Percentiles rank a stretch among this genome's conserved stretches.
phyloP scores from a whole-genome alignment of 2,888 invertebrate species.

The Adelognathus sp. region DNA sequence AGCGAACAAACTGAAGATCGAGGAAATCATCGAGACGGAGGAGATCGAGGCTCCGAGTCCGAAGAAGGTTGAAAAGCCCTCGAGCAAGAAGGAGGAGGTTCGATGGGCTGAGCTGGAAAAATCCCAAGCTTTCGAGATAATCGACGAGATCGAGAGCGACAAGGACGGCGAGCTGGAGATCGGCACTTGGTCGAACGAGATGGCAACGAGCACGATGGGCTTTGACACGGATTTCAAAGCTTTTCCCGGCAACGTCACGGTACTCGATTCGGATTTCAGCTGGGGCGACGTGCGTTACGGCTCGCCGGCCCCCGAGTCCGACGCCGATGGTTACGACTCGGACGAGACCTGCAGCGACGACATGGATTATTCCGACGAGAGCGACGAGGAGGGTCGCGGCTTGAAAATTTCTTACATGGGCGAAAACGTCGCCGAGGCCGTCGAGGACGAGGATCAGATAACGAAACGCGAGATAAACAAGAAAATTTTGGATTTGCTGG shows the following conservation, averaged over 20 bases:
- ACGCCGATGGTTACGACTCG: constrained; percentile 83
- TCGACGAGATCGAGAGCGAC: constrained; percentile 31
- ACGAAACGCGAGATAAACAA: constrained; percentile 74
- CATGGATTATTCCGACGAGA: constrained; percentile 80
- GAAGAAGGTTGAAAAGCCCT: constrained; percentile 37
- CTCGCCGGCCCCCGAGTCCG: constrained; percentile 82
- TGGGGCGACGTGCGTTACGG: constrained; percentile 82
- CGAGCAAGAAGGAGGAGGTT: neutral
- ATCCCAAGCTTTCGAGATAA: constrained; percentile 9
- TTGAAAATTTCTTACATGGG: constrained; percentile 92
- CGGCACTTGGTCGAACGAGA: constrained; percentile 95
- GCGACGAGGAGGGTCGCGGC: constrained; percentile 82
- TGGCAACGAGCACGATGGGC: constrained; percentile 83
- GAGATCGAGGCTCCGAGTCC: neutral
- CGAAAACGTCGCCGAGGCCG: constrained; percentile 92
- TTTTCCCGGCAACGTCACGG: constrained; percentile 79
- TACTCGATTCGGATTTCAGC: constrained; percentile 68
- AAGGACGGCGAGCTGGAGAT: constrained; percentile 88
- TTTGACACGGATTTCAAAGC: constrained; percentile 66
- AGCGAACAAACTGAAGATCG: constrained; percentile 46
- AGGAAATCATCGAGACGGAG: constrained; percentile 18
- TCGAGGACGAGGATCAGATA: constrained; percentile 83
- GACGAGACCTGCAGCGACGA: constrained; percentile 82
- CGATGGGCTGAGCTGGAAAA: constrained; percentile 33
- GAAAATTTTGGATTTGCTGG: constrained; percentile 73